Percentiles rank a stretch among this genome's conserved stretches.
Evolutionary conservation across 2,888 invertebrate species (phyloP).

Genomic region (Apeira syringaria): DNA sequence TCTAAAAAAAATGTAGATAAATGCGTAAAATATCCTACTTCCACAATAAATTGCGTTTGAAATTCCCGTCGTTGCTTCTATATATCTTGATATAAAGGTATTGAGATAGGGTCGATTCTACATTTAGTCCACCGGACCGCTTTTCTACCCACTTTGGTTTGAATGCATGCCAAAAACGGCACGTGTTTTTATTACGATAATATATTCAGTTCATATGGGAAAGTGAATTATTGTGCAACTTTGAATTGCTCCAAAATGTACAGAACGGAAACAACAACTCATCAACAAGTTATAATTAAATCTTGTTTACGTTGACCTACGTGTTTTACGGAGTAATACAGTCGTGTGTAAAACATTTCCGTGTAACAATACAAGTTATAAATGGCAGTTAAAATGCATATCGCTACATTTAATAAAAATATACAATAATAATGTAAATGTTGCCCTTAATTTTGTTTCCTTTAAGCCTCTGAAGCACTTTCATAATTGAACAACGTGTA

Average conservation of each 20-base stretch:
- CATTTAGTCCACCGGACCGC: conserved; percentile 9
- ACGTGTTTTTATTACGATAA: conserved; percentile 48
- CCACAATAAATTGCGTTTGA: conserved; percentile 15
- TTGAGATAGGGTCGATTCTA: neutral
- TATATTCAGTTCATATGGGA: conserved; percentile 35
- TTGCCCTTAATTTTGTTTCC: too few relatives aligned
- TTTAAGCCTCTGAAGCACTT: too few relatives aligned
- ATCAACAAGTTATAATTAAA: conserved; percentile 46
- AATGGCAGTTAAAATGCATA: neutral
- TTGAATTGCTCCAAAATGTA: conserved; percentile 30
- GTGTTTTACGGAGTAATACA: conserved; percentile 21
- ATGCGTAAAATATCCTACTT: conserved; percentile 8
- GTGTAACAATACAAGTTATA: conserved; percentile 19
- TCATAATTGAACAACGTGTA: too few relatives aligned
- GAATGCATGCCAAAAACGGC: conserved; percentile 64
- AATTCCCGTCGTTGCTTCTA: conserved; percentile 13
- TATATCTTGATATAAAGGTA: conserved; percentile 4
- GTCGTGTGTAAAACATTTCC: conserved; percentile 3
- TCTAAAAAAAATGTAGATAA: conserved; percentile 7
- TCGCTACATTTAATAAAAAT: neutral
- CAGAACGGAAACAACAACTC: conserved; percentile 33
- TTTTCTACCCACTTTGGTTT: conserved; percentile 45
- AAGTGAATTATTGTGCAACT: conserved; percentile 35
- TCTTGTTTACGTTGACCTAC: conserved; percentile 47
- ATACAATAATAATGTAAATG: neutral